Base-by-base conservation (phyloP, 2,797 vertebrate species). In the Esox lucius region DNA sequence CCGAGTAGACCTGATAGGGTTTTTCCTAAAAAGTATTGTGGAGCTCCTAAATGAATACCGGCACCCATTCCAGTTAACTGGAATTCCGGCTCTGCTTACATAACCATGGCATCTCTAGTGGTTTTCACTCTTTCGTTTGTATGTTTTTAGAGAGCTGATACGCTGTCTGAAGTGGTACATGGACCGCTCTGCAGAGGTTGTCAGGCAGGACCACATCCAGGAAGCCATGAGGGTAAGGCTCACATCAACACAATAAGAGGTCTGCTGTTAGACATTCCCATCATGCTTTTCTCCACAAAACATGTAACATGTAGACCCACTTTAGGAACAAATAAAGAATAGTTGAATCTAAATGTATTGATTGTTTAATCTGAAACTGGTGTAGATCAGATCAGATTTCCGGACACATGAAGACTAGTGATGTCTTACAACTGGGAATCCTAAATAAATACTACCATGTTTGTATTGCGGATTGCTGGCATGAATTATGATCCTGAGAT, bases 151-250 rank as follows among this genome's bases (percentile, higher is more conserved):
- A 85, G 98, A 99, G 88, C 91, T 99, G 86, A 97, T 99, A 82
- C 96, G 97, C 24, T 99, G 98, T 90, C 90, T 99, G 79, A 99
- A 99, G 86, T 99, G 98, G 98, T 99, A 99, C 91, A 98, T 99
- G 98, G 98, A 99, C 86, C 96, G 97, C 72, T 99, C 98, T 0
- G 98, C 98, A 4, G 98, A 99, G 89, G 95, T 99, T 0, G 94
- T 99, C 16, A 93, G 56, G 17, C 22, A 61, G 56, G 56, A 61
- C 11, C 56, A 46, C 11, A 46, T 46, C 42, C 42, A 46, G 42
- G 42, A 46, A 5, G 42, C 42, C 3, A 26, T 61, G 56, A 26
- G 0, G 22, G 22, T 61, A 61, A 61, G 56, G 56, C 56, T 61
- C 56, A 24, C 22, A 24, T 61, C 22, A 61, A 24, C 9, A 24